phyloP scores from a whole-genome alignment of 2,888 invertebrate genomes.

The Hirtodrosophila cameraria region DNA sequence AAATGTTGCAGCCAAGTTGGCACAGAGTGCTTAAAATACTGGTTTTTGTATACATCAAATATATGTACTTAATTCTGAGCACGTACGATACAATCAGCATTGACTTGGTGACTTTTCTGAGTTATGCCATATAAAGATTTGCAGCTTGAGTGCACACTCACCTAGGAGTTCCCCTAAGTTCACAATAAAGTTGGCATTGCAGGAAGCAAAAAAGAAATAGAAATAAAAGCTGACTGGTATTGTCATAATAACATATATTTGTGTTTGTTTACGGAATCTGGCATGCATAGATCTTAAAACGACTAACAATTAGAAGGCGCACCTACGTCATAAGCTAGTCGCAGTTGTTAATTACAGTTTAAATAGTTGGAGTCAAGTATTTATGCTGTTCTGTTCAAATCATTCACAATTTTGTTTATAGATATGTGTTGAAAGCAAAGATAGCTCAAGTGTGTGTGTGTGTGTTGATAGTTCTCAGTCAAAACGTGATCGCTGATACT shows the following conservation, averaged over 20 bases:
- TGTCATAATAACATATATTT: constrained; percentile 11
- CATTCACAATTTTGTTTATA: constrained; percentile 40
- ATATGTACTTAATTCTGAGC: not conserved
- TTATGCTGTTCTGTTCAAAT: constrained; percentile 19
- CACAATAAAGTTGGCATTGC: constrained; percentile 5
- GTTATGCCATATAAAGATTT: constrained; percentile 1
- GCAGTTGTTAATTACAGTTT: constrained; percentile 38
- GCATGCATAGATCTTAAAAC: not conserved
- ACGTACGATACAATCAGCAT: constrained; percentile 7
- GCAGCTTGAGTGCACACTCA: constrained; percentile 1
- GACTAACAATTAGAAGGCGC: constrained; percentile 16
- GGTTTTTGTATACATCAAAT: constrained; percentile 12
- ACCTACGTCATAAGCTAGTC: constrained; percentile 44
- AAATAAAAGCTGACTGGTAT: not conserved
- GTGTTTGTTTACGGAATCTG: constrained; percentile 35
- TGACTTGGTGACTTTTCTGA: constrained; percentile 7
- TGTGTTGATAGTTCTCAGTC: constrained; percentile 16
- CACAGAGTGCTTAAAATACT: not conserved
- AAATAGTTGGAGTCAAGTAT: constrained; percentile 17
- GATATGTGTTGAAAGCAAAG: constrained; percentile 9
- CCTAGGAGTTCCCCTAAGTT: constrained; percentile 17
- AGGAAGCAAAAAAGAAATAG: constrained; percentile 28
- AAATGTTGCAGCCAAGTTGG: not conserved
- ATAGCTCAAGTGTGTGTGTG: not conserved
- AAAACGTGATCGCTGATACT: constrained; percentile 34